Conservation (phyloP, 2,113 vertebrate genomes). For the Actenoides lindsayi region DNA sequence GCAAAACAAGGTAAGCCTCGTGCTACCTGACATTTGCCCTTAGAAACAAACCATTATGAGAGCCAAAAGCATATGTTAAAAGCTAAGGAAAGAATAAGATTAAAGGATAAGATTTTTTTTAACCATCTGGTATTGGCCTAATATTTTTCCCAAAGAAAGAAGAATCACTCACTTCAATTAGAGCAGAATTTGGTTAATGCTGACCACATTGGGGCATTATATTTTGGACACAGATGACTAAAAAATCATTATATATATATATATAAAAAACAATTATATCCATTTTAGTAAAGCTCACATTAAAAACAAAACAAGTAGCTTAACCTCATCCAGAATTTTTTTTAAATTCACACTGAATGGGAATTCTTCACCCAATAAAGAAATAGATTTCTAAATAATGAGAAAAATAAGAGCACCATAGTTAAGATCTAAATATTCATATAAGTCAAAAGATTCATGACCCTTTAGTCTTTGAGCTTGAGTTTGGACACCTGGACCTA, state of each 20-base stretch:
- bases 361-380: neutral
- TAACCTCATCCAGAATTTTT: neutral
- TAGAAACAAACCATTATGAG: neutral
- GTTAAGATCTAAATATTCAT: neutral
- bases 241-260: neutral
- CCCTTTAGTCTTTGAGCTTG: neutral
- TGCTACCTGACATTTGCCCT: conserved; percentile 20
- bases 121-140: neutral
- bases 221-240: neutral
- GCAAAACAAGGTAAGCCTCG: conserved; percentile 39
- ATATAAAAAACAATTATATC: neutral
- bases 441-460: neutral
- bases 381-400: neutral
- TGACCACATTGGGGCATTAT: neutral
- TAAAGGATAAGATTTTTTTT: neutral
- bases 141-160: neutral
- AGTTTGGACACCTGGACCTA: neutral
- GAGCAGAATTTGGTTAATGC: neutral
- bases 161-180: neutral
- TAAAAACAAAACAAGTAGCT: neutral
- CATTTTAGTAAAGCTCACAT: neutral
- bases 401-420: neutral
- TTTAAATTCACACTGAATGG: neutral
- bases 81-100: conserved; percentile 25
- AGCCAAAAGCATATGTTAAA: neutral